Evolutionary conservation across 2,888 invertebrate genomes (phyloP).

Genomic region (Orchesellides sinensis): DNA sequence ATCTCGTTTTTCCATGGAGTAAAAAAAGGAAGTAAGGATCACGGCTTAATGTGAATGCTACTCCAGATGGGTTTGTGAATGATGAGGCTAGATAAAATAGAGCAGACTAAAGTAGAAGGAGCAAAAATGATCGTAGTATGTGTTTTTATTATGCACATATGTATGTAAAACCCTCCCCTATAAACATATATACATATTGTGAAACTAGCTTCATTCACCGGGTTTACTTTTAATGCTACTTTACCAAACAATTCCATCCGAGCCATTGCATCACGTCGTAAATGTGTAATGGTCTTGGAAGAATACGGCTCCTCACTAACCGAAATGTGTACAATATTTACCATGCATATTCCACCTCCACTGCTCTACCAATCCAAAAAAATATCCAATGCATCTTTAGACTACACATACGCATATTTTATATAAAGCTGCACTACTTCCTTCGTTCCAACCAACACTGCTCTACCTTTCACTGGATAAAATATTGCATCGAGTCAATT

Average conservation of each 20-base stretch:
- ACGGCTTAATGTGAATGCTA: too few relatives aligned
- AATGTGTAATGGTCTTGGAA: conserved; percentile 45
- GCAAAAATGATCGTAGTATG: too few relatives aligned
- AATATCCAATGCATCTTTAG: neutral
- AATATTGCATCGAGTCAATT: conserved; percentile 50
- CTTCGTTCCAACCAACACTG: neutral
- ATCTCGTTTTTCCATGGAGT: too few relatives aligned
- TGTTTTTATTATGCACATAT: too few relatives aligned
- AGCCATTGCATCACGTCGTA: conserved; percentile 44
- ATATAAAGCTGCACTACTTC: neutral
- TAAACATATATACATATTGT: too few relatives aligned
- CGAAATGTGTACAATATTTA: neutral
- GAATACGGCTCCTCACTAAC: neutral
- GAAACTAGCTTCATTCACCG: too few relatives aligned
- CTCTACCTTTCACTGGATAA: conserved; percentile 15
- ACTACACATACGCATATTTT: neutral
- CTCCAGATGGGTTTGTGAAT: too few relatives aligned
- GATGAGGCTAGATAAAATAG: too few relatives aligned
- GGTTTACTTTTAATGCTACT: neutral
- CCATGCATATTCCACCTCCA: neutral
- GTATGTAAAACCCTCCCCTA: too few relatives aligned
- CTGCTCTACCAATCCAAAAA: neutral
- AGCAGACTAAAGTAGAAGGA: too few relatives aligned
- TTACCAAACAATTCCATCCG: conserved; percentile 40
- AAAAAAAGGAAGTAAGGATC: too few relatives aligned